These are phyloP conservation scores for Vanacampus margaritifer DNA, from an alignment of 2,113 vertebrate species.

Conservation along the genomic window DNA sequence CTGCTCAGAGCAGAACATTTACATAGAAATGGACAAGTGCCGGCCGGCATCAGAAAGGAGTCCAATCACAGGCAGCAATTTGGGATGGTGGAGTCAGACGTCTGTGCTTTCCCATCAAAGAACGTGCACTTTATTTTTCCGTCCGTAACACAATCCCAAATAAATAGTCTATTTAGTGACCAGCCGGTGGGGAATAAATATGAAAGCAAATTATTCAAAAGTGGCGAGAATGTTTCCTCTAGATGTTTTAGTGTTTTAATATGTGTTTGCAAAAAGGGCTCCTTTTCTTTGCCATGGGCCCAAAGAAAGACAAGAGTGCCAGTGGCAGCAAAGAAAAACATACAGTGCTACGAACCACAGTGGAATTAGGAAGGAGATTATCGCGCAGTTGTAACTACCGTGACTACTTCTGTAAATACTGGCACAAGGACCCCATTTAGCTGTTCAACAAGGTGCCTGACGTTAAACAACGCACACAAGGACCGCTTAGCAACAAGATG, in stretches of 20 bases:
- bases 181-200: not conserved
- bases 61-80: slow-evolving; percentile 34
- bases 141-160: not conserved
- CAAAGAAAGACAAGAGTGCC: too few species aligned
- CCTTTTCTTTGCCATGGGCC: too few species aligned
- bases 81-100: slow-evolving; percentile 18
- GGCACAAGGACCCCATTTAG: too few species aligned
- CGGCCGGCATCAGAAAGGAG: slow-evolving; percentile 34
- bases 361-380: too few species aligned
- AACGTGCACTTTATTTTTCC: not conserved
- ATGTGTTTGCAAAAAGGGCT: not conserved
- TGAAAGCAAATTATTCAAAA: not conserved
- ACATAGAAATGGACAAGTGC: slow-evolving; percentile 54
- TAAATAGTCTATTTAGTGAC: not conserved
- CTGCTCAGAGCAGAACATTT: slow-evolving; percentile 46
- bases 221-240: not conserved
- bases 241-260: not conserved
- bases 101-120: not conserved
- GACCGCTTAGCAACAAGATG: too few species aligned
- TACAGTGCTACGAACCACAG: too few species aligned
- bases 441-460: too few species aligned
- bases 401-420: too few species aligned
- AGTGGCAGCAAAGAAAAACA: too few species aligned
- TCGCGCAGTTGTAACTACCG: too few species aligned
- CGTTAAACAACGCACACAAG: too few species aligned